Evolutionary conservation across 1,140 invertebrate species (phyloP).

Genomic region (Ctenoplectra terminalis): DNA sequence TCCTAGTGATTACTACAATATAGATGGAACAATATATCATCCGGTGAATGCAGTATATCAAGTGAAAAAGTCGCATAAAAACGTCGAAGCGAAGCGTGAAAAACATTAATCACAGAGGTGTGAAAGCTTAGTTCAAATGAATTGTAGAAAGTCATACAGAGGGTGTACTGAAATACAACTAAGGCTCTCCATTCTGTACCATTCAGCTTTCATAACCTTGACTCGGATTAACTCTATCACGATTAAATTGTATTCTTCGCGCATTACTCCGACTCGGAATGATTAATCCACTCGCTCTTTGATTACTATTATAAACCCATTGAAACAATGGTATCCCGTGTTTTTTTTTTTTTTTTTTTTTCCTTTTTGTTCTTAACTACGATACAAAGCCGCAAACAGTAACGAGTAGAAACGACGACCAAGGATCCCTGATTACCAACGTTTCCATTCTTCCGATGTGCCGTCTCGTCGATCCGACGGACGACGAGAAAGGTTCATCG

Average conservation of each 20-base stretch:
- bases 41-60: background rate
- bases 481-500: too few relatives aligned
- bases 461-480: background rate
- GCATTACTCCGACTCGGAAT: too few relatives aligned
- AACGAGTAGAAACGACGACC: background rate
- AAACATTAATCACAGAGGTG: constrained; percentile 8
- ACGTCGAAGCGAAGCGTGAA: constrained; percentile 5
- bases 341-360: too few relatives aligned
- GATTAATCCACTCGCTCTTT: too few relatives aligned
- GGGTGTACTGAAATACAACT: background rate
- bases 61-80: background rate
- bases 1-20: background rate
- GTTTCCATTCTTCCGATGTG: background rate
- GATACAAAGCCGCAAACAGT: too few relatives aligned
- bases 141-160: background rate
- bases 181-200: background rate
- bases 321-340: too few relatives aligned
- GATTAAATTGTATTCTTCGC: too few relatives aligned
- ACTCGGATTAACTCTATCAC: too few relatives aligned
- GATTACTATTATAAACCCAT: too few relatives aligned
- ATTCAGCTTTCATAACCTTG: too few relatives aligned
- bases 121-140: constrained; percentile 9
- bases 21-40: constrained; percentile 4
- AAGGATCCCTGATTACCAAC: constrained; percentile 11
- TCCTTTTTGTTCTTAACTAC: too few relatives aligned